phyloP scores from a whole-genome alignment of 2,797 vertebrate genomes.

The Linurgus olivaceus region DNA sequence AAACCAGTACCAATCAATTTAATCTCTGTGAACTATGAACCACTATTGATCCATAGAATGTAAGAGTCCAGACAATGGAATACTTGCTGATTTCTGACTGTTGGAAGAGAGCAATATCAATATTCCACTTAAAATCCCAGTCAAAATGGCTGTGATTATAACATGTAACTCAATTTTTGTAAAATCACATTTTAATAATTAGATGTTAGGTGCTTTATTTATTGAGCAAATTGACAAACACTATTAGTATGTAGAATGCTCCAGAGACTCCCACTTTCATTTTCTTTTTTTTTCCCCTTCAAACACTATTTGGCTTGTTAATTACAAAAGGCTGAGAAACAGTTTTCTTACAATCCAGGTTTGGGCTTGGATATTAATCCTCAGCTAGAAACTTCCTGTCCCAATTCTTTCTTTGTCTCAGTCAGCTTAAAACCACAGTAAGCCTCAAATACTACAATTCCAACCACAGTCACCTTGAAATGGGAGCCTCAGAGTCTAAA shows the following conservation, averaged over 20 bases:
- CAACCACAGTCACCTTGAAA: neutral
- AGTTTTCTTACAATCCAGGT: neutral
- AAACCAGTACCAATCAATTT: neutral
- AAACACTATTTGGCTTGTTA: neutral
- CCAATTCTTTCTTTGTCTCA: neutral
- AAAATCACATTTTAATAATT: neutral
- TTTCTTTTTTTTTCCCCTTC: fast-evolving
- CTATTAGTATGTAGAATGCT: neutral
- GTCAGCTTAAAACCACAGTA: neutral
- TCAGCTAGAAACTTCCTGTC: neutral
- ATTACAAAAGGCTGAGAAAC: neutral
- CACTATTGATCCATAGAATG: neutral
- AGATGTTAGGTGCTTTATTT: neutral
- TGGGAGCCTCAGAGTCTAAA: neutral
- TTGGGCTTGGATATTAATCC: neutral
- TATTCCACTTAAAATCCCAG: neutral
- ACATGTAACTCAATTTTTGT: neutral
- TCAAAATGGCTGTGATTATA: neutral
- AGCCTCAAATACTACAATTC: neutral
- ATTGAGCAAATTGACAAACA: neutral
- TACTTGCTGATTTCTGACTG: neutral
- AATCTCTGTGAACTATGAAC: neutral
- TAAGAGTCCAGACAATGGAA: neutral
- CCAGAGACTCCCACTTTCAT: neutral
- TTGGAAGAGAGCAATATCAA: neutral